Percentiles rank a stretch among this genome's conserved stretches.
Conservation (phyloP, 2,797 vertebrate species). For the Syncerus caffer region DNA sequence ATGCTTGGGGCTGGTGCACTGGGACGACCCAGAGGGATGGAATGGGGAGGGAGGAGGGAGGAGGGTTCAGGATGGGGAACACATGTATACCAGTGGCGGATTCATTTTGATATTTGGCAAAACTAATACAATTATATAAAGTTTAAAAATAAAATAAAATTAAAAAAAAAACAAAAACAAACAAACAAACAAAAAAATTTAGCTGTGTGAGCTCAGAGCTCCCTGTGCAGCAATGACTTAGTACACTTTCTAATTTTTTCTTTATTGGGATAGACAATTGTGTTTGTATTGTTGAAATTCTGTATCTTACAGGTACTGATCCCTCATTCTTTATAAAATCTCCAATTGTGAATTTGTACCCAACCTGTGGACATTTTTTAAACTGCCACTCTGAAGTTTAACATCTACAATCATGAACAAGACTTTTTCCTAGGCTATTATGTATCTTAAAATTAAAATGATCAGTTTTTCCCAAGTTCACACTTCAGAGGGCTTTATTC, state of each 20-base stretch:
- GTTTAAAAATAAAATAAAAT: no score
- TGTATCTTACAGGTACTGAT: not conserved
- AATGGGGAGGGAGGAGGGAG: no score
- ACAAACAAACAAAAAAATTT: no score
- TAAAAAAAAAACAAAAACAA: no score
- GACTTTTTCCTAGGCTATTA: not conserved
- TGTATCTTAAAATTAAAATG: not conserved
- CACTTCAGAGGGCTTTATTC: not conserved
- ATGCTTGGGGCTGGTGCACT: no score
- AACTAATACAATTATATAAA: no score
- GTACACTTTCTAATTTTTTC: not conserved
- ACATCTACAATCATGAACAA: not conserved
- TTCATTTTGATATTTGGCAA: no score
- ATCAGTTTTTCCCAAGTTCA: not conserved
- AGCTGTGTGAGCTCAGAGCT: not conserved
- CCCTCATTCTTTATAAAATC: not conserved
- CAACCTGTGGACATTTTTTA: not conserved
- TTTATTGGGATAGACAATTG: not conserved
- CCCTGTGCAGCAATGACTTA: not conserved
- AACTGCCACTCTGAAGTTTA: not conserved
- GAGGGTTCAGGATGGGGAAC: no score
- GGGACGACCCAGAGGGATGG: no score
- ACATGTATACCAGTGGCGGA: no score
- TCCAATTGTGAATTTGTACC: not conserved
- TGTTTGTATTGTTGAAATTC: not conserved